These are phyloP conservation scores for Crotalus helleri DNA, from an alignment of 2,113 vertebrate species.

Conservation along the genomic window DNA sequence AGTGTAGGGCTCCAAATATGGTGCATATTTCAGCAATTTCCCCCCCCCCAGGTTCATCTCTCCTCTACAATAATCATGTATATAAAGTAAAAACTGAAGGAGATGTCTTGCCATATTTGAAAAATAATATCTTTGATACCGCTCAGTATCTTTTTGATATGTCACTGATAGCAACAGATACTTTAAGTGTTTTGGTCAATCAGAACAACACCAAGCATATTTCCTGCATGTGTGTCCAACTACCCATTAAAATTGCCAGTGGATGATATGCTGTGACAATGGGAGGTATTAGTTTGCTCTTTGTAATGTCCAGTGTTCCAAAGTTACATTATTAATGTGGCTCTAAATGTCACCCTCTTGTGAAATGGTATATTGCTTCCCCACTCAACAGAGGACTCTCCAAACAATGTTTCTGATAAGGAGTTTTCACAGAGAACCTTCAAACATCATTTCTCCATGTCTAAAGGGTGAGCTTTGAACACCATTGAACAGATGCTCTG, in stretches of 20 bases:
- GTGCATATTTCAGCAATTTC: not conserved
- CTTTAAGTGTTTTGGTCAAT: conserved; percentile 22
- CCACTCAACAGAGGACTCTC: not conserved
- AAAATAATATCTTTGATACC: conserved; percentile 49
- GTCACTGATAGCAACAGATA: conserved; percentile 51
- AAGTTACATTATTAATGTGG: not conserved
- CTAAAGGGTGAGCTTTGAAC: not conserved
- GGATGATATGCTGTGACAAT: not conserved
- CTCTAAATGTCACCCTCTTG: not conserved
- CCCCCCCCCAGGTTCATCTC: conserved; percentile 3
- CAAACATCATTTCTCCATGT: not conserved
- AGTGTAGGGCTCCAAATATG: not conserved
- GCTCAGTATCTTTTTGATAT: conserved; percentile 51
- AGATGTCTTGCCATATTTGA: conserved; percentile 2
- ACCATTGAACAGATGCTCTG: not conserved
- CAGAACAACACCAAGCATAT: conserved; percentile 35
- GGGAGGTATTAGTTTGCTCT: not conserved
- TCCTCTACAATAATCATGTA: conserved; percentile 31
- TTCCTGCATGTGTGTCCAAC: conserved; percentile 40
- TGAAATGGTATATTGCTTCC: not conserved
- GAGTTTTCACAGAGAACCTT: not conserved
- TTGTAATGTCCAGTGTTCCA: not conserved
- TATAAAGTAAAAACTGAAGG: conserved; percentile 43
- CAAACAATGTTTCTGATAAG: not conserved
- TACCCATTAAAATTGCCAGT: not conserved